Evolutionary conservation across 2,113 vertebrate genomes (phyloP).

Genomic region (Tauraco erythrolophus): DNA sequence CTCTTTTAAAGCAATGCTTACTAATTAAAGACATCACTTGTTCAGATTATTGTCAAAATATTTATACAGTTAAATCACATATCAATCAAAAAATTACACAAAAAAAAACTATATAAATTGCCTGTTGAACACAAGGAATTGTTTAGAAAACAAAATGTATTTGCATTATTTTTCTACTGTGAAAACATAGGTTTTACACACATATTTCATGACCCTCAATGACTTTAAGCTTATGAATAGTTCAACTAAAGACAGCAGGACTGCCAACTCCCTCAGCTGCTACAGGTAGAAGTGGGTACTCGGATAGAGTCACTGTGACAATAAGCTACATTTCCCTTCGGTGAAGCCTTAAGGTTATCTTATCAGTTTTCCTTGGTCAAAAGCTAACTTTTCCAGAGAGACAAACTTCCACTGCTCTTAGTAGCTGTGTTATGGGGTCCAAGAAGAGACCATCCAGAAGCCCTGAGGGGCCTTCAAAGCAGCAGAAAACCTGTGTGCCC

Average conservation of each 20-base stretch:
- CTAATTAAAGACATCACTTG: not conserved
- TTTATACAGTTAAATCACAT: not conserved
- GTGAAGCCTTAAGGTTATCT: not conserved
- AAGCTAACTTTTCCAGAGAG: not conserved
- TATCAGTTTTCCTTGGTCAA: not conserved
- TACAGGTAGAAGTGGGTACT: not conserved
- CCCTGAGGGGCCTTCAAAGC: not conserved
- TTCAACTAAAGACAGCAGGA: not conserved
- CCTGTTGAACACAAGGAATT: not conserved
- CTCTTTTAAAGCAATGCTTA: not conserved
- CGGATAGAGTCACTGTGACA: not conserved
- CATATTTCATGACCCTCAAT: not conserved
- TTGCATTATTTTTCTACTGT: not conserved
- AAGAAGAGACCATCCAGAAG: not conserved
- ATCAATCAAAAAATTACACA: not conserved
- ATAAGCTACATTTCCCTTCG: fast-evolving
- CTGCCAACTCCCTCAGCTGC: not conserved
- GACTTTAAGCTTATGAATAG: not conserved
- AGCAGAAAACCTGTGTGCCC: not conserved
- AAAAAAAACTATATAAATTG: not conserved
- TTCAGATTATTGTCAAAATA: not conserved
- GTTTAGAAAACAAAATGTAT: not conserved
- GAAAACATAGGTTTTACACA: not conserved
- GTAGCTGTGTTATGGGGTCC: not conserved
- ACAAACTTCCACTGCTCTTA: not conserved